Evolutionary conservation across 1,140 invertebrate species (phyloP), one percentile per base, ranked within the genome.

Genomic region (Calycopis cecrops): DNA sequence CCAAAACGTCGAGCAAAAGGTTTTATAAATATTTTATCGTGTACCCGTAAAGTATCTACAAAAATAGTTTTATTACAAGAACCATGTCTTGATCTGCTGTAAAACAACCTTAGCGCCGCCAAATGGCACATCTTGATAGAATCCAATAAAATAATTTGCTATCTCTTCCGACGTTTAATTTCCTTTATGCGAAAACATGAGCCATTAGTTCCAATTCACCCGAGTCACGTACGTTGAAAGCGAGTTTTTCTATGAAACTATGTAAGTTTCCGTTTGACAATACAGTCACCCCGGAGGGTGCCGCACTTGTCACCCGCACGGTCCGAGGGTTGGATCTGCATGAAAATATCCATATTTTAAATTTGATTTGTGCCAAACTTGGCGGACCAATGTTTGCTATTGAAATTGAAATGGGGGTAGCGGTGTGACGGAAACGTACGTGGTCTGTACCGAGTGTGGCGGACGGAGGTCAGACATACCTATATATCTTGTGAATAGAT

Each of bases 271-370:
- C 7, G 16, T 44, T 12, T 6, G 21, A 28, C 21, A 28, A 6
- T 28, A 28, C 3, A 9, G 40, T 44, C 7, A 28, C 40, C 11
- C 40, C 40, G 8, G 11, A 14, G 40, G 44, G 56, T 55, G 66
- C 66, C 67, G 65, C 71, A 78, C 76, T 82, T 76, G 78, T 83
- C 82, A 83, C 71, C 73, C 73, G 62, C 82, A 80, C 55, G 70
- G 69, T 74, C 67, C 72, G 72, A 77, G 74, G 73, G 73, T 69
- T 64, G 66, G 65, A 77, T 79, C 74, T 79, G 76, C 74, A 85
- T 81, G 76, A 74, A 77, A 81, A 86, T 83, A 83, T 78, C 70
- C 79, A 83, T 84, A 85, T 85, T 86, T 86, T 84, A 84, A 86
- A 86, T 86, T 79, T 81, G 83, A 86, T 86, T 86, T 82, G 69